Base-by-base conservation (phyloP, 2,888 invertebrate genomes). In the Apoda limacodes region DNA sequence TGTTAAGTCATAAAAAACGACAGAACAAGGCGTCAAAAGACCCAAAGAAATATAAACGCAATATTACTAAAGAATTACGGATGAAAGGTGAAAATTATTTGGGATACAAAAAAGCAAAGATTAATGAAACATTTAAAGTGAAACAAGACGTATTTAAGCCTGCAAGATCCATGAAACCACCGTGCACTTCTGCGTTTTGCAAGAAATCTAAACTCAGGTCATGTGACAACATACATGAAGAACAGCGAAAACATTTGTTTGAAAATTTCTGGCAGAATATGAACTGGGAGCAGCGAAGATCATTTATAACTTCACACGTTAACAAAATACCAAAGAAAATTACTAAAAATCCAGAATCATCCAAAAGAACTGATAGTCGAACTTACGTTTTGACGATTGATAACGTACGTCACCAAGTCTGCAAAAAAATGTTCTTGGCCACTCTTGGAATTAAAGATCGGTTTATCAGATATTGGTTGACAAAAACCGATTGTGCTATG, bases 141-240 rank as follows among this genome's bases (percentile, higher is more conserved):
- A n/a, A 37, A 33, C 40, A 43, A 28, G 43, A 43, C 35, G 35
- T 41, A 22, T 38, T 44, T 32, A 45, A 39, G 35, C 44, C 43
- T 30, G 43, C 42, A 34, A 35, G 40, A 35, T 31, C 25, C 30
- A n/a, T n/a, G n/a, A n/a, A n/a, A n/a, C n/a, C n/a, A 29, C 32
- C 37, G 22, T 44, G 44, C 30, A n/a, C n/a, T n/a, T n/a, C n/a
- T n/a, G n/a, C n/a, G 40, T 43, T 43, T 43, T 45, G 45, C 30
- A 37, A 32, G 30, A 43, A 45, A 42, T 43, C 43, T 0, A 43
- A 46, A 40, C 40, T 45, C 26, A 39, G 45, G 12, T 27, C 37
- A 34, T 45, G 46, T 41, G 34, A 45, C 25, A 39, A 31, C 28
- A 43, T 47, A 42, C 40, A 32, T 19, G 40, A 43, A 27, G 13